Evolutionary conservation across 2,797 vertebrate species (phyloP).

Genomic region (Cottoperca gobio): DNA sequence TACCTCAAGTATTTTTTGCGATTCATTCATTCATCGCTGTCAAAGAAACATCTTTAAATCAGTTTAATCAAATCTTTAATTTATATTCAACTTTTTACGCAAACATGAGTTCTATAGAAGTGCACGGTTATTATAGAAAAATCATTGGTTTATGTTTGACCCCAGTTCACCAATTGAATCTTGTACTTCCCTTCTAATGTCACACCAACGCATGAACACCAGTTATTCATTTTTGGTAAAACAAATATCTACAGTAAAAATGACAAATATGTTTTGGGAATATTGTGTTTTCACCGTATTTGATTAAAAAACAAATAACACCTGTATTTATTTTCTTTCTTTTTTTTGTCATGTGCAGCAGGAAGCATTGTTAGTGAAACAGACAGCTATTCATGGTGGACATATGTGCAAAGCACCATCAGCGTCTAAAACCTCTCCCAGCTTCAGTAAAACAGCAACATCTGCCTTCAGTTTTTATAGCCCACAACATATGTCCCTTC

Average conservation of each 20-base stretch:
- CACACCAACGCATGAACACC: neutral
- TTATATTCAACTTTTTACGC: constrained; percentile 36
- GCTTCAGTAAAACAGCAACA: constrained; percentile 85
- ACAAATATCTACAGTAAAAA: constrained; percentile 14
- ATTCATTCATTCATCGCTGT: constrained; percentile 43
- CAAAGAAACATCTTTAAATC: constrained; percentile 59
- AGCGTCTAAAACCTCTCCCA: constrained; percentile 75
- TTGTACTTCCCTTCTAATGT: constrained; percentile 1
- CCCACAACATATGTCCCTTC: constrained; percentile 80
- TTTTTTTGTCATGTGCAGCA: constrained; percentile 42
- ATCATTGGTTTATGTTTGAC: constrained; percentile 3
- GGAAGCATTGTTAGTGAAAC: constrained; percentile 64
- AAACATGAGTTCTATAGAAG: neutral
- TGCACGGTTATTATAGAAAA: constrained; percentile 7
- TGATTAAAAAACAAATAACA: constrained; percentile 43
- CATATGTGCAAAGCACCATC: constrained; percentile 80
- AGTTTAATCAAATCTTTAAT: constrained; percentile 40
- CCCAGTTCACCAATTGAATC: neutral
- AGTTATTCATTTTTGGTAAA: neutral
- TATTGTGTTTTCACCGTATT: constrained; percentile 23
- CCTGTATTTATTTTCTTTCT: constrained; percentile 26
- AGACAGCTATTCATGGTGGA: constrained; percentile 76
- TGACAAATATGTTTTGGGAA: neutral
- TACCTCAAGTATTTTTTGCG: constrained; percentile 62
- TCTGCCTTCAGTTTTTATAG: constrained; percentile 88